Evolutionary conservation across 2,113 vertebrate species (phyloP).

Genomic region (Paralichthys olivaceus): DNA sequence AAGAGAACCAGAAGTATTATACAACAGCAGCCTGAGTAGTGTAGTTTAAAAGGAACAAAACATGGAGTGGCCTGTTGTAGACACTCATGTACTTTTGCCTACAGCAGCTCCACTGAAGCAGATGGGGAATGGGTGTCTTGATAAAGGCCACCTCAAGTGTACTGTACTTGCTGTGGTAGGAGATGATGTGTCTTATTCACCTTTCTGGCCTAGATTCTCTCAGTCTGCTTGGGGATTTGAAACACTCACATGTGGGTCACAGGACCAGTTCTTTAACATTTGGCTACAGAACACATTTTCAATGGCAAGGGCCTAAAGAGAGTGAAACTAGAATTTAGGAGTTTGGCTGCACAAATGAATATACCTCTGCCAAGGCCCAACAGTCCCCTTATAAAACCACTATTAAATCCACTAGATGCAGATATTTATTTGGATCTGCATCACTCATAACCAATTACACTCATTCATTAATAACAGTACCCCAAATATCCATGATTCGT

Average conservation of each 20-base stretch:
- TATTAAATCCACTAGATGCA: too few relatives aligned
- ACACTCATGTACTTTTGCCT: constrained; percentile 8
- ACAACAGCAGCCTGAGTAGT: constrained; percentile 2
- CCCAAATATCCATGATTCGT: too few relatives aligned
- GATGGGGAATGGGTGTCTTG: constrained; percentile 14
- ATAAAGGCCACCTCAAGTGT: constrained; percentile 31
- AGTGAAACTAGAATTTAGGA: background rate
- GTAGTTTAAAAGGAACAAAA: constrained; percentile 13
- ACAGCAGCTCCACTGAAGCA: constrained; percentile 26
- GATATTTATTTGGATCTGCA: too few relatives aligned
- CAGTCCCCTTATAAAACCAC: too few relatives aligned
- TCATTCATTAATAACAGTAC: too few relatives aligned
- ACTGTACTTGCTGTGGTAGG: constrained; percentile 16
- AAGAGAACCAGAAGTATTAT: constrained; percentile 14
- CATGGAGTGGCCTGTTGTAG: background rate
- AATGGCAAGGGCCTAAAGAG: background rate
- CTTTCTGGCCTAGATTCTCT: constrained; percentile 55
- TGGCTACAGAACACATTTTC: background rate
- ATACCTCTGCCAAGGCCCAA: too few relatives aligned
- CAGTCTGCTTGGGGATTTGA: constrained; percentile 16
- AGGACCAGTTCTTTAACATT: constrained; percentile 37
- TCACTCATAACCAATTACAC: too few relatives aligned
- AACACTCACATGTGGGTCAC: constrained; percentile 47
- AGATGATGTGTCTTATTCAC: constrained; percentile 45
- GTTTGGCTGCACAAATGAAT: background rate